Base-by-base conservation (phyloP, 2,113 vertebrate species). In the Asarcornis scutulata region DNA sequence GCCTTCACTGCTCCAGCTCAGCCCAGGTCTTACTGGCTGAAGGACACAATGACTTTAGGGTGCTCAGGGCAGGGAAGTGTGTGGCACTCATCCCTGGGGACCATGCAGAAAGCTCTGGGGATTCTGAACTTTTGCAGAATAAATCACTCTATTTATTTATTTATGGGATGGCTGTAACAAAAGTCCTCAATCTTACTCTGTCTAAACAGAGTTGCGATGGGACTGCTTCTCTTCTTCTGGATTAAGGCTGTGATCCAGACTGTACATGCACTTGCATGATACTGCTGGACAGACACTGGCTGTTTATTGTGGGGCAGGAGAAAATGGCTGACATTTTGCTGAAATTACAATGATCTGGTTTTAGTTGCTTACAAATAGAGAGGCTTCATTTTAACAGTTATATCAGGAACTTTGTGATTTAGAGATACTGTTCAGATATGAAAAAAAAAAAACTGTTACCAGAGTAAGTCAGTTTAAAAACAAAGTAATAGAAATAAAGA, bases 291-390 rank as follows among this genome's bases (percentile, higher is more conserved):
- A 96, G 91, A 66, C 46, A 53, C 48, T 64, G n/a, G 62, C 32
- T 95, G 17, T 95, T 97, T 91, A 90, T 91, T 92, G 12, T 15
- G 50, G 46, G 36, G 88, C 60, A 94, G 73, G 56, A 96, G 86
- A 96, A 97, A 82, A 86, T 78, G 91, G 64, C 68, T 88, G 86
- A 86, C 50, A 67, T 86, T 87, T 92, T 97, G 75, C 77, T 97
- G 94, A 75, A 83, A 73, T 88, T 96, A 66, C 60, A 90, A 62
- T 94, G 84, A 72, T 60, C 72, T 94, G 36, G 7, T 32, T 93
- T 91, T 59, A 67, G 11, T 58, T 91, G 21, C 67, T 91, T 71
- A 72, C 23, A 83, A 48, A 60, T 11, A 69, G 9, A 75, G 16
- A 68, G 10, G 16, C n/a, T 75, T 90, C 1, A 17, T 63, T 90